Evolutionary conservation across 2,113 vertebrate species (phyloP).

Genomic region (Brachypteracias leptosomus): DNA sequence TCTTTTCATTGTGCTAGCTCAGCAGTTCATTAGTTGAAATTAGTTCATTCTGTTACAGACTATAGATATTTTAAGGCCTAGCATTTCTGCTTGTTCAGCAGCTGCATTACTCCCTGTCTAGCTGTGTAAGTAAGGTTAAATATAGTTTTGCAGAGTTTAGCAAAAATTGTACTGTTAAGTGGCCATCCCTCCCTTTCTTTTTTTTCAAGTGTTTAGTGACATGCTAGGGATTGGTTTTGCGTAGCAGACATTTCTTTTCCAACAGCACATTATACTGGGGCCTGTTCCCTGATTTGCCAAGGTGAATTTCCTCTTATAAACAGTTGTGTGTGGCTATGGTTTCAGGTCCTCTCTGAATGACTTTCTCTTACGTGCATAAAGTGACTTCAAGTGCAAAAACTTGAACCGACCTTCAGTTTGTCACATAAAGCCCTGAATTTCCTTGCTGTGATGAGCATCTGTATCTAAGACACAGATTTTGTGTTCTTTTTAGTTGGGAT

Average conservation of each 20-base stretch:
- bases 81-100: conserved; percentile 4
- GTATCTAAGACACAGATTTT: not conserved
- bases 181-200: not conserved
- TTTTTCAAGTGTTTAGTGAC: not conserved
- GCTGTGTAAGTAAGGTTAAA: conserved; percentile 14
- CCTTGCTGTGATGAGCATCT: not conserved
- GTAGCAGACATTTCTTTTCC: not conserved
- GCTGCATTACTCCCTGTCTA: not conserved
- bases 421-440: not conserved
- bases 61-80: not conserved
- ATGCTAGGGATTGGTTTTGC: not conserved
- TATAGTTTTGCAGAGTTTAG: conserved; percentile 7
- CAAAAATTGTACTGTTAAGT: not conserved
- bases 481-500: not conserved
- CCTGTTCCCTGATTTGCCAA: not conserved
- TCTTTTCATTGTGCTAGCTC: not conserved
- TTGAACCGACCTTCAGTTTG: not conserved
- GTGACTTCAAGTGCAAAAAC: not conserved
- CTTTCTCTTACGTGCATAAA: not conserved
- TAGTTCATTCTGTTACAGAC: conserved; percentile 8
- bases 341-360: not conserved
- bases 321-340: not conserved
- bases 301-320: not conserved
- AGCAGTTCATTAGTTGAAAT: conserved; percentile 53
- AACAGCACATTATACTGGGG: not conserved